Conservation (phyloP, 2,888 invertebrate genomes). For the Drosophila diplacantha region DNA sequence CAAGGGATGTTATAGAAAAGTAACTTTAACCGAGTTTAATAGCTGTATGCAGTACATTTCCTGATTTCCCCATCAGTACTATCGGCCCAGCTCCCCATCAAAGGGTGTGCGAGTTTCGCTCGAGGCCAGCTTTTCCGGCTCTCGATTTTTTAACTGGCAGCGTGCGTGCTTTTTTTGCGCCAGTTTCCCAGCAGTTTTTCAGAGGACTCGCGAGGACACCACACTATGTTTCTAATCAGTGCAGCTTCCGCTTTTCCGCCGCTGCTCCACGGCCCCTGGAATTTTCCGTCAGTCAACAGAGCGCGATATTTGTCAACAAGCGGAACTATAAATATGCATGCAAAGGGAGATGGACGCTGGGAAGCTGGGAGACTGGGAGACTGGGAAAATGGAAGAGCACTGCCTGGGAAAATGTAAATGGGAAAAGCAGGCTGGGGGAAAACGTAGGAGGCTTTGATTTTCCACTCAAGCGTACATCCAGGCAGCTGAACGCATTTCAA, state of each 20-base stretch:
- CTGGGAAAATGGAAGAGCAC: too few relatives aligned
- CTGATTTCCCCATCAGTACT: neutral
- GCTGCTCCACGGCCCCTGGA: neutral
- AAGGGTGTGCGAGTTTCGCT: slow-evolving; percentile 3
- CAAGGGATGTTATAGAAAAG: neutral
- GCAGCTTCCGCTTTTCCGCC: slow-evolving; percentile 66
- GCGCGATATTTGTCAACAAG: slow-evolving; percentile 73
- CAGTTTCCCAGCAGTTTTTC: slow-evolving; percentile 9
- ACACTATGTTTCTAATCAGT: slow-evolving; percentile 74
- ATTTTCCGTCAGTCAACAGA: slow-evolving; percentile 50
- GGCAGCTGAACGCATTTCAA: slow-evolving; percentile 27
- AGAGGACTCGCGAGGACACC: slow-evolving; percentile 25
- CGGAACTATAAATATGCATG: slow-evolving; percentile 76
- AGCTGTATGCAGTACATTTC: too few relatives aligned
- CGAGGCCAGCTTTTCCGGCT: neutral
- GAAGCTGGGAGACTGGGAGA: slow-evolving; percentile 1
- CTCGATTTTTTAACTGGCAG: slow-evolving; percentile 4
- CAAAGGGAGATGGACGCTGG: slow-evolving; percentile 11
- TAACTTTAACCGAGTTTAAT: too few relatives aligned
- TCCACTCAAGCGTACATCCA: slow-evolving; percentile 7
- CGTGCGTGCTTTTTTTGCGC: slow-evolving; percentile 15
- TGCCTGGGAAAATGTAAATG: neutral
- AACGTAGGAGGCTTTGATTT: slow-evolving; percentile 22
- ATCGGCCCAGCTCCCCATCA: neutral
- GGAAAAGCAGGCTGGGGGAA: neutral